Base-by-base conservation (phyloP, 2,797 vertebrate species). In the Oreochromis mossambicus region DNA sequence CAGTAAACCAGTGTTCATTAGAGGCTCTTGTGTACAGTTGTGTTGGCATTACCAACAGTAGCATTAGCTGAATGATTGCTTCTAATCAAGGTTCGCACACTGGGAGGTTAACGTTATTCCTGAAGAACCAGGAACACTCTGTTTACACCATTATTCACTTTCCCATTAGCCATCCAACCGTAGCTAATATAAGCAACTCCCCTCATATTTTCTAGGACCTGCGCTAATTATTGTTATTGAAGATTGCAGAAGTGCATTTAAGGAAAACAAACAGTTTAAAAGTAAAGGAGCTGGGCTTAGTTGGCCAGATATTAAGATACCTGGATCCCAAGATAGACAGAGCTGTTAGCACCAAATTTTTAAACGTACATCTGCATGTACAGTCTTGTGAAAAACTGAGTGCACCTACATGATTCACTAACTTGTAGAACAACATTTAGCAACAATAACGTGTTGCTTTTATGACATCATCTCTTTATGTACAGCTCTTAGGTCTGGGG, bases 81-180 rank as follows among this genome's bases (percentile, higher is more conserved):
- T 58, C 91, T 91, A 93, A 95, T 94, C 88, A 90, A 88, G 89
- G 89, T 89, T 95, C 91, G 90, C 89, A 87, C 82, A 84, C 77
- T 83, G 91, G 85, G 89, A 94, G 91, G 92, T 90, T 94, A 92
- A 86, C 87, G 90, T 91, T 91, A 88, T 91, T 93, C 86, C 85
- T 80, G 68, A 86, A 93, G 88, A 89, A 89, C 63, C 55, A 66
- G 84, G 86, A 90, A 90, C 86, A 79, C 61, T 86, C 73, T 6
- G 81, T 87, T 92, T 32, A 85, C 83, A 77, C 90, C 84, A 94
- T 94, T 92, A 94, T 92, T 95, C 92, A 89, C 82, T 78, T 84
- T 91, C 75, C 79, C 70, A 77, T 94, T 91, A 89, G 87, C 81
- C 92, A 94, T 77, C 81, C 58, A 93, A 90, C 88, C 88, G 17